Evolutionary conservation across 2,888 invertebrate species (phyloP), one percentile per base, ranked within the genome.

Genomic region (Dilophus febrilis): DNA sequence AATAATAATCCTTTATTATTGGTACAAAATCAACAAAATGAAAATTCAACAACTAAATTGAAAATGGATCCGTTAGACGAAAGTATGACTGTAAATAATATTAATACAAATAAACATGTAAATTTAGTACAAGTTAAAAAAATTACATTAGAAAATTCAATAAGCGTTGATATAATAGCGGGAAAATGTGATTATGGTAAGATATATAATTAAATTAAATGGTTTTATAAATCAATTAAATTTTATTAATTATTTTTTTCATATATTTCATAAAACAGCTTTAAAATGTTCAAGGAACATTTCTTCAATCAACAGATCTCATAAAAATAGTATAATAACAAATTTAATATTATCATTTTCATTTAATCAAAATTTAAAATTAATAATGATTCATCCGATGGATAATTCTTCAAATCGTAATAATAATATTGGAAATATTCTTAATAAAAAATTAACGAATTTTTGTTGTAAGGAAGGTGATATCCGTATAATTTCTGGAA

Each of bases 401-500:
- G n/a, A n/a, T n/a, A n/a, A n/a, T n/a, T n/a, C n/a, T n/a, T 19
- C 35, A 1, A 41, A 34, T 26, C 3, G 3, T 26, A n/a, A 36
- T 13, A n/a, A 26, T 11, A 14, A n/a, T n/a, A n/a, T n/a, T n/a
- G n/a, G n/a, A n/a, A n/a, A n/a, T n/a, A n/a, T n/a, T n/a, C n/a
- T n/a, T n/a, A n/a, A n/a, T n/a, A n/a, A n/a, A n/a, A 29, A 28
- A 7, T 13, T 16, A 30, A 10, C 40, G 26, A 27, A 29, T 37
- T 17, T 16, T 18, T 11, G 66, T 69, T 8, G 64, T 61, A 40
- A 68, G 43, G 68, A 71, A 36, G 47, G 72, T 40, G 59, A 67
- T 3, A 54, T n/a, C n/a, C n/a, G n/a, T n/a, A n/a, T 68, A 10
- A 66, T 77, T 34, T 77, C 77, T 48, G 69, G 71, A 1, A 52